Conservation (phyloP, 2,888 invertebrate species). For the Drosophila prolongata region DNA sequence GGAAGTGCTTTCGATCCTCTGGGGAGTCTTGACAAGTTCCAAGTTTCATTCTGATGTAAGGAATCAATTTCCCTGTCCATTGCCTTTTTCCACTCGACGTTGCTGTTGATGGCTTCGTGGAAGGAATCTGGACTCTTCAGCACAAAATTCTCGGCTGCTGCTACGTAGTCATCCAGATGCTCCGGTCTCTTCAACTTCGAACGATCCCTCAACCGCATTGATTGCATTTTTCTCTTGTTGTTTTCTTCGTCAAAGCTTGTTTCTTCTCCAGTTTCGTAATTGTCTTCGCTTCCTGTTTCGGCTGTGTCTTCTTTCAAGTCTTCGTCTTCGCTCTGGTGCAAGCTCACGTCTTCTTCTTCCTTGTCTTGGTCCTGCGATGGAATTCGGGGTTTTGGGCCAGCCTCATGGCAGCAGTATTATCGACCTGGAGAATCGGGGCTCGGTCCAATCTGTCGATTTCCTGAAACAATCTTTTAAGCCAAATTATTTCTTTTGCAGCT, state of each 20-base stretch:
- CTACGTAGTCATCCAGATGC: too few species aligned
- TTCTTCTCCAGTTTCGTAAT: too few species aligned
- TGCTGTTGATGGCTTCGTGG: background rate
- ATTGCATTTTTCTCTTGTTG: too few species aligned
- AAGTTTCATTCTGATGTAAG: background rate
- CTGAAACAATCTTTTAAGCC: slow-evolving; percentile 1
- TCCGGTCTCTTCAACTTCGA: too few species aligned
- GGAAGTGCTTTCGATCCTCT: slow-evolving; percentile 1
- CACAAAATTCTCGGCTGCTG: background rate
- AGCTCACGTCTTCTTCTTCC: background rate
- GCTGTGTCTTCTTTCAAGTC: too few species aligned
- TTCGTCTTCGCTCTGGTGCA: background rate
- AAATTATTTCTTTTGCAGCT: background rate
- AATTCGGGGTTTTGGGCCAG: slow-evolving; percentile 1
- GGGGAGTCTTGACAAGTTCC: background rate
- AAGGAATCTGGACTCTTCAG: background rate
- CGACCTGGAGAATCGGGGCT: background rate
- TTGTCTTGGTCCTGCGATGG: background rate
- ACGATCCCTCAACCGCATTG: too few species aligned
- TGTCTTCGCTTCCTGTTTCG: too few species aligned
- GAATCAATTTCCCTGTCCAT: slow-evolving; percentile 1
- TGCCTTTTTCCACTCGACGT: slow-evolving; percentile 1
- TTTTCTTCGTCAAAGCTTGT: too few species aligned
- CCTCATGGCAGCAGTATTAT: slow-evolving; percentile 2
- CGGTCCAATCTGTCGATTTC: background rate